Conservation (phyloP, 2,797 vertebrate species). For the Myiothlypis coronata region DNA sequence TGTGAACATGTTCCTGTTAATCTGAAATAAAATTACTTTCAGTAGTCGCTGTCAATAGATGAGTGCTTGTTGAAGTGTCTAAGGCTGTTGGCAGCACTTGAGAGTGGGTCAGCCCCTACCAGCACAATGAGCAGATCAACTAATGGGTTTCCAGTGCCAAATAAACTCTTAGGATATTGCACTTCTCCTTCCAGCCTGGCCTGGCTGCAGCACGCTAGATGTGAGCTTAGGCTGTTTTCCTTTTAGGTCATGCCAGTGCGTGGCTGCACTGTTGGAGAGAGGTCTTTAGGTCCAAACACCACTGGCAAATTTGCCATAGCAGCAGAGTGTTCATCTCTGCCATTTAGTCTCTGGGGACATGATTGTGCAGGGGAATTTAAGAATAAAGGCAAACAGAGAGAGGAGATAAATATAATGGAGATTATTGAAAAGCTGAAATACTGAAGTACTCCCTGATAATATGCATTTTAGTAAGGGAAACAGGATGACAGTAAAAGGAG, state of each 20-base stretch:
- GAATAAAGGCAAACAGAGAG: not conserved
- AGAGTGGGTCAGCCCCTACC: not conserved
- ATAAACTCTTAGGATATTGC: not conserved
- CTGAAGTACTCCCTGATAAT: not conserved
- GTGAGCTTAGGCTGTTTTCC: not conserved
- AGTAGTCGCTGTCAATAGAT: not conserved
- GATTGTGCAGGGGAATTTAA: not conserved
- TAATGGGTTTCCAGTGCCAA: not conserved
- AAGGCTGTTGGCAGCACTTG: not conserved
- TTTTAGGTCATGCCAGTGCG: not conserved
- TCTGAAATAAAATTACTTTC: not conserved
- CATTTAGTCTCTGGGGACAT: not conserved
- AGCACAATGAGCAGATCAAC: not conserved
- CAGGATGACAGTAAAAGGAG: not conserved
- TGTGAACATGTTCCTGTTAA: not conserved
- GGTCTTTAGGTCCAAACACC: not conserved
- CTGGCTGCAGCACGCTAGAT: fast-evolving
- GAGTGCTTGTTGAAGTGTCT: not conserved
- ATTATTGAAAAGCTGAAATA: not conserved
- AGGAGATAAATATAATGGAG: not conserved
- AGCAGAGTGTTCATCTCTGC: not conserved
- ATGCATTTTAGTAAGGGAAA: not conserved
- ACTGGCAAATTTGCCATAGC: not conserved
- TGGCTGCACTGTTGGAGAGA: not conserved
- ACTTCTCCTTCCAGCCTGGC: not conserved